A percentile compares a stretch with the other conserved stretches of the same genome.
These are phyloP conservation scores for Phrynocephalus forsythii DNA, from an alignment of 2,797 vertebrate species.

Conservation along the genomic window DNA sequence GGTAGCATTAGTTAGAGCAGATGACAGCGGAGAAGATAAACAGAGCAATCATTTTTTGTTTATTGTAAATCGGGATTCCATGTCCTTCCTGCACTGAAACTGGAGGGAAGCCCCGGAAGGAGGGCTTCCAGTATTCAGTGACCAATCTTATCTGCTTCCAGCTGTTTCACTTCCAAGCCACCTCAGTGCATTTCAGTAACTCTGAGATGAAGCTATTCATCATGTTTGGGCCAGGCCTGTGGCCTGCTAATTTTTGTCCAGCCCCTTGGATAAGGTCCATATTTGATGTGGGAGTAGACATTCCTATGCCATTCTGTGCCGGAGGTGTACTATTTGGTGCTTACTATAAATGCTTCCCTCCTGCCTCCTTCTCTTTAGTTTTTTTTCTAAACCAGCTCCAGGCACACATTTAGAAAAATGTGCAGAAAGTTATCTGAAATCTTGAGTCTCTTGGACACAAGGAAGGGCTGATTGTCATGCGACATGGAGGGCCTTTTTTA, in stretches of 20 bases:
- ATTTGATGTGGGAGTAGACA: background rate
- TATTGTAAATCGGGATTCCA: background rate
- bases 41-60: background rate
- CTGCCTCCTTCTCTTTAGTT: background rate
- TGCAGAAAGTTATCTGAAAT: conserved; percentile 70
- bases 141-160: background rate
- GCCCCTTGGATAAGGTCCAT: background rate
- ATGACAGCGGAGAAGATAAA: background rate
- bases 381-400: conserved; percentile 30
- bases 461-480: conserved; percentile 91
- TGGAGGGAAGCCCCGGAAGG: background rate
- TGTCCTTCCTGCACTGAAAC: background rate
- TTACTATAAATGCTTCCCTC: conserved; percentile 28
- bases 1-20: background rate
- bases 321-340: conserved; percentile 33
- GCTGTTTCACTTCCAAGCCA: background rate
- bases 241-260: background rate
- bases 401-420: conserved; percentile 56
- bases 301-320: background rate
- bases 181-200: background rate
- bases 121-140: background rate
- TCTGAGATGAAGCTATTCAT: background rate
- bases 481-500: conserved; percentile 86
- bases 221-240: background rate
- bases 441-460: conserved; percentile 75